These are phyloP conservation scores for Nephrotoma appendiculata DNA, from an alignment of 2,888 invertebrate species.

Conservation along the genomic window DNA sequence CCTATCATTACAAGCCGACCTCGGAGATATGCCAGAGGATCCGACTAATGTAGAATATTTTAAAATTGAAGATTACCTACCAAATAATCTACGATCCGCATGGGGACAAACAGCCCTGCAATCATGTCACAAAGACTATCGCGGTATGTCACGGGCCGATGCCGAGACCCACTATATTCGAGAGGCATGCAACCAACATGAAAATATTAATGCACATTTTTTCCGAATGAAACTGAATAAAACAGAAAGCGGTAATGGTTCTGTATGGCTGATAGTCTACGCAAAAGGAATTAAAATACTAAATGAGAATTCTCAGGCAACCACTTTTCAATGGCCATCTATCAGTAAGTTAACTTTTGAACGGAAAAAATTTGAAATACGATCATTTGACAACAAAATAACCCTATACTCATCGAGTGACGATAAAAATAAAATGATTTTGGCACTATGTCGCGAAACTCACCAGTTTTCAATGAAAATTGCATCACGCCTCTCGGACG, in stretches of 20 bases:
- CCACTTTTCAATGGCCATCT: conserved; percentile 87
- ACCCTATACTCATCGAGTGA: conserved; percentile 85
- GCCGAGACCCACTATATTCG: conserved; percentile 80
- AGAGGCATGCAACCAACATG: conserved; percentile 69
- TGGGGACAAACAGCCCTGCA: conserved; percentile 41
- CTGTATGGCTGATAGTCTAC: conserved; percentile 81
- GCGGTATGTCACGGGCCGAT: conserved; percentile 60
- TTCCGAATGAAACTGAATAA: conserved; percentile 69
- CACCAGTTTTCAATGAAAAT: conserved; percentile 94
- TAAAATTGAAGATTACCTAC: conserved; percentile 75
- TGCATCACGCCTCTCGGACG: conserved; percentile 69
- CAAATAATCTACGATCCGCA: conserved; percentile 44
- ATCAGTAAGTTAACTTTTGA: conserved; percentile 93
- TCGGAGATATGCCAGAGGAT: conserved; percentile 60
- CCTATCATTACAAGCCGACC: conserved; percentile 82
- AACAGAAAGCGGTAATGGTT: conserved; percentile 58
- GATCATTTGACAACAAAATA: conserved; percentile 75
- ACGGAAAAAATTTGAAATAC: conserved; percentile 93
- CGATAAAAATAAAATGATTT: conserved; percentile 82
- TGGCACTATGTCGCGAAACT: conserved; percentile 77
- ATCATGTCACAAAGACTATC: conserved; percentile 68
- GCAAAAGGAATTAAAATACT: conserved; percentile 84
- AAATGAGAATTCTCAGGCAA: conserved; percentile 50
- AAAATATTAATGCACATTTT: conserved; percentile 79
- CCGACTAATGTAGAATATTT: conserved; percentile 39